Base-by-base conservation (phyloP, 2,888 invertebrate species). In the Eupithecia subumbrata region DNA sequence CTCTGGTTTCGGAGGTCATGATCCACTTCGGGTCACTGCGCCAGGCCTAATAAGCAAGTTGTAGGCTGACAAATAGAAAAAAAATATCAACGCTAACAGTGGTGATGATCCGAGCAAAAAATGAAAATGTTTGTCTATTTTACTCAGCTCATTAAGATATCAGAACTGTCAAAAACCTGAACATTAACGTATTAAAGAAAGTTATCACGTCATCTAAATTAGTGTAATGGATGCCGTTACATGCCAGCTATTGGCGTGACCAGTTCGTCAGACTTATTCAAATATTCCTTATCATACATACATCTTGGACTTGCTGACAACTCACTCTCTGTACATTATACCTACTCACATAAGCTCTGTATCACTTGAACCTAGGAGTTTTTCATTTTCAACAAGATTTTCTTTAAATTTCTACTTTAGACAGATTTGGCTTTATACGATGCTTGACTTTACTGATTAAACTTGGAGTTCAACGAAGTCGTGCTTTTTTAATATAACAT, bases 291-390 rank as follows among this genome's bases (percentile, higher is more conserved):
- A 91, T 90, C 89, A 78, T 81, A 80, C 79, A 88, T 86, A 83
- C 82, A 85, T 85, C 84, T 86, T 82, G 90, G 86, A 86, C 88
- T 34, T n/a, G n/a, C 12, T 67, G 16, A 93, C 92, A 89, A 88
- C 92, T 92, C 89, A 92, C 90, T 93, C 63, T 30, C 9, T 34
- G 30, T 34, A 30, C 2, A 2, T 4, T 63, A 30, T 16, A 64
- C 18, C 8, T 64, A 34, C 34, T 34, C 11, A 34, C 30, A 52
- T 16, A 37, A n/a, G 16, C 18, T 69, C 89, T 82, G 80, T 69
- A 22, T 68, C 52, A 69, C 71, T 76, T 69, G 7, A 69, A 22
- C 30, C 16, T 64, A 16, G 2, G 34, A 60, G 40, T 22, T 22
- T 52, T 52, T 18, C 7, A 52, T 22, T 52, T 56, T 56, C 52